These are phyloP conservation scores for Onychomys arenicola DNA, from an alignment of 2,797 vertebrate species.

Conservation along the genomic window DNA sequence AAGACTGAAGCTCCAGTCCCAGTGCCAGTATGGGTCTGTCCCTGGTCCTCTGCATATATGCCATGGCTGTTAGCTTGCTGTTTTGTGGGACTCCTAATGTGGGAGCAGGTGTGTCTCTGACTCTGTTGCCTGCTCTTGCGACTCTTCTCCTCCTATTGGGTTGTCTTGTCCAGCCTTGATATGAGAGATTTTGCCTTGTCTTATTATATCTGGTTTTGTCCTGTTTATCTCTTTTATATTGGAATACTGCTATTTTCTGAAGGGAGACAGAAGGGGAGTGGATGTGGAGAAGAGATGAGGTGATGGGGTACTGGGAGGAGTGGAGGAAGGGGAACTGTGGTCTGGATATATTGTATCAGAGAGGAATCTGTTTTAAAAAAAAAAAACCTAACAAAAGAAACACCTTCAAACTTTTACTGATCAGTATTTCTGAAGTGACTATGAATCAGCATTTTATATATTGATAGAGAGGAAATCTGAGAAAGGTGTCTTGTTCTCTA, in stretches of 20 bases:
- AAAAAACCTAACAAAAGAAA: not conserved
- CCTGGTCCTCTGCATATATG: not conserved
- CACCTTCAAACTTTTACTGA: not conserved
- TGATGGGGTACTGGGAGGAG: too few relatives aligned
- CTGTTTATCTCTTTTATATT: not conserved
- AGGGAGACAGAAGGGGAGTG: not conserved
- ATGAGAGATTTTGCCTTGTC: not conserved
- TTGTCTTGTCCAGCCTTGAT: not conserved
- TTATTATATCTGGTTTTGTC: not conserved
- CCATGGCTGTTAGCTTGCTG: not conserved
- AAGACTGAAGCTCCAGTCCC: too few relatives aligned
- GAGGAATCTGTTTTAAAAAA: not conserved
- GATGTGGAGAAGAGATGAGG: not conserved
- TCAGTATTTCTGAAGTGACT: not conserved
- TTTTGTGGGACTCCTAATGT: not conserved
- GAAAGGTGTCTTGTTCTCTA: not conserved
- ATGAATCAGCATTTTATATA: not conserved
- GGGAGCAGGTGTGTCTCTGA: not conserved
- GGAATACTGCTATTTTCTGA: too few relatives aligned
- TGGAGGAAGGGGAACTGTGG: not conserved
- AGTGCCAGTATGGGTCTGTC: not conserved
- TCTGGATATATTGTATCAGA: not conserved
- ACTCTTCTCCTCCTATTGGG: not conserved
- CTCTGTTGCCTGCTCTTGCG: not conserved
- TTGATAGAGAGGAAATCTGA: not conserved